These are phyloP conservation scores for Apostichopus japonicus DNA, from an alignment of 35 echinoderm and acorn worm species.

Conservation along the genomic window DNA sequence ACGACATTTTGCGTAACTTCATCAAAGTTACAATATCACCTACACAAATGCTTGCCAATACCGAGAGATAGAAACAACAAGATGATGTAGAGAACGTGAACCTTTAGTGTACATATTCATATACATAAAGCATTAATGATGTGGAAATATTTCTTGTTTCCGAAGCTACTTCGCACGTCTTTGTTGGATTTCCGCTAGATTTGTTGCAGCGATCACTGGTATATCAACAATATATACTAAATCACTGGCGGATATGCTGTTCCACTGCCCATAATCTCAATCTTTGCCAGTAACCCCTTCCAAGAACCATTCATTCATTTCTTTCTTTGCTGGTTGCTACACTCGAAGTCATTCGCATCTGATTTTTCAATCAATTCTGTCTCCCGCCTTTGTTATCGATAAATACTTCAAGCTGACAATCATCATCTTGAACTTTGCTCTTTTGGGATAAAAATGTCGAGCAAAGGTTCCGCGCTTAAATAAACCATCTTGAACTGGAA, in stretches of 20 bases:
- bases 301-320: background rate
- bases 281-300: background rate
- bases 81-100: no score
- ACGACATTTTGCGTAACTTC: no score
- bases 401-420: slow-evolving; percentile 56
- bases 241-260: background rate
- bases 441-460: slow-evolving; percentile 50
- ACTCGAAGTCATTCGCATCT: slow-evolving; percentile 18
- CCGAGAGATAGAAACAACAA: no score
- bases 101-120: no score
- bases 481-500: slow-evolving; percentile 51
- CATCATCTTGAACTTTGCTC: slow-evolving; percentile 62
- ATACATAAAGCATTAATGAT: background rate
- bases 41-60: no score
- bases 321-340: background rate
- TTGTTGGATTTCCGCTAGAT: background rate
- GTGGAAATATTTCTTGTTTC: background rate
- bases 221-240: background rate
- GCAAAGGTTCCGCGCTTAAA: slow-evolving; percentile 46
- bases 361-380: slow-evolving; percentile 55
- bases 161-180: background rate
- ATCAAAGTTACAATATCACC: no score
- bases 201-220: background rate
- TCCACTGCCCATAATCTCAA: background rate
- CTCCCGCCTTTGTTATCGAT: slow-evolving; percentile 52